Conservation (phyloP, 1,140 invertebrate genomes). For the Drosophila nigromelanica region DNA sequence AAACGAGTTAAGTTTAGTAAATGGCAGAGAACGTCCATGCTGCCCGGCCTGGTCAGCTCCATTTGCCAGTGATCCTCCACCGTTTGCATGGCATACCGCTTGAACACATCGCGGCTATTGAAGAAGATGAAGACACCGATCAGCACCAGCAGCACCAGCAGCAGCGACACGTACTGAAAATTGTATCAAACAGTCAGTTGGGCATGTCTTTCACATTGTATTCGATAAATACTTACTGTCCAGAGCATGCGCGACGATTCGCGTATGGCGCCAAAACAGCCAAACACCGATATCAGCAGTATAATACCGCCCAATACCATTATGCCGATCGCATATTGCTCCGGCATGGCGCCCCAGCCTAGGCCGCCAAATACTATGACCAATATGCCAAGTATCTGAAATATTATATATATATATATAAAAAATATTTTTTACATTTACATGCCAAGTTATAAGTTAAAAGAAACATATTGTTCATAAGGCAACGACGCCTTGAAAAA, state of each 20-base stretch:
- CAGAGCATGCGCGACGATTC: conserved; percentile 92
- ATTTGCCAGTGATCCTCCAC: conserved; percentile 61
- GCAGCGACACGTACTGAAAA: conserved; percentile 61
- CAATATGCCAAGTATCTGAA: conserved; percentile 71
- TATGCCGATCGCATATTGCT: conserved; percentile 85
- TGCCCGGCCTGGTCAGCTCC: conserved; percentile 59
- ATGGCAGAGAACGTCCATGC: conserved; percentile 55
- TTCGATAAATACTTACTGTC: conserved; percentile 86
- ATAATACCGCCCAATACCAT: conserved; percentile 90
- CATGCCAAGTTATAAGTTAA: too few species aligned
- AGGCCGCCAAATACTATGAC: conserved; percentile 67
- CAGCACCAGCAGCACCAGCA: conserved; percentile 59
- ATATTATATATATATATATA: too few species aligned
- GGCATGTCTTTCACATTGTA: not conserved
- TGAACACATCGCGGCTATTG: conserved; percentile 61
- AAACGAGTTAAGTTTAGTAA: conserved; percentile 5
- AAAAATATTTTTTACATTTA: too few species aligned
- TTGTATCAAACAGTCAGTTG: conserved; percentile 5
- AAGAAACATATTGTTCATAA: too few species aligned
- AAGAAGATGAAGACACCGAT: conserved; percentile 60
- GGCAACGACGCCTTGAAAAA: too few species aligned
- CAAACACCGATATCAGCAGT: conserved; percentile 91
- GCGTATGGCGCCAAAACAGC: conserved; percentile 92
- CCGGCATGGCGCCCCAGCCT: conserved; percentile 84
- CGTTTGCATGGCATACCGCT: conserved; percentile 59